phyloP scores from a whole-genome alignment of 1,140 invertebrate genomes.

The Riptortus pedestris region DNA sequence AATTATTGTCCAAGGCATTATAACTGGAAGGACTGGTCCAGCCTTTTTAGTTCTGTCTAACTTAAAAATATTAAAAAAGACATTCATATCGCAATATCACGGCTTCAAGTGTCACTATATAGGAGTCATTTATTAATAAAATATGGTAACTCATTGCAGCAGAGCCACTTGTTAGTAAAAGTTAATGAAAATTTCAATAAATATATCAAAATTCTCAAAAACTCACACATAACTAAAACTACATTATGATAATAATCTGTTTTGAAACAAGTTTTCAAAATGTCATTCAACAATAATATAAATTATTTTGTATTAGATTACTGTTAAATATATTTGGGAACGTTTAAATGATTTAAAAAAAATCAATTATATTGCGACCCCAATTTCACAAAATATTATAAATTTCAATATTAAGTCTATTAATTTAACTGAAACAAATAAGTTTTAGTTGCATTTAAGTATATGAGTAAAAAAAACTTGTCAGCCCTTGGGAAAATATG shows the following conservation, averaged over 20 bases:
- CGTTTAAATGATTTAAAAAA: not conserved
- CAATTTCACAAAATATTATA: too few species aligned
- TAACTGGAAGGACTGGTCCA: slow-evolving; percentile 4
- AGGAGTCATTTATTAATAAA: not conserved
- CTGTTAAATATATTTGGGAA: not conserved
- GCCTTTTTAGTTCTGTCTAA: not conserved
- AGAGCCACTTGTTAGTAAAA: not conserved
- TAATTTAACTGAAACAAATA: too few species aligned
- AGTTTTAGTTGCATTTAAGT: too few species aligned
- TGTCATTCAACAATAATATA: not conserved
- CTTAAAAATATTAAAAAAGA: not conserved
- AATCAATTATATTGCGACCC: too few species aligned
- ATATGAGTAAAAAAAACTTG: too few species aligned
- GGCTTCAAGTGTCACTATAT: not conserved
- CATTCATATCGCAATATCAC: not conserved
- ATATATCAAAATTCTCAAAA: not conserved
- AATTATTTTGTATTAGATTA: not conserved
- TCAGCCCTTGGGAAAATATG: too few species aligned
- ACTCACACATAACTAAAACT: not conserved
- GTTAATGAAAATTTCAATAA: not conserved
- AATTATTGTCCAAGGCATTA: not conserved
- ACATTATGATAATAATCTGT: not conserved
- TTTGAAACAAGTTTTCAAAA: not conserved
- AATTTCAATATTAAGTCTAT: too few species aligned
- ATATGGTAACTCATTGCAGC: not conserved